Base-by-base conservation (phyloP, 92 coral and sea anemone species). In the Phenganax subtilis region DNA sequence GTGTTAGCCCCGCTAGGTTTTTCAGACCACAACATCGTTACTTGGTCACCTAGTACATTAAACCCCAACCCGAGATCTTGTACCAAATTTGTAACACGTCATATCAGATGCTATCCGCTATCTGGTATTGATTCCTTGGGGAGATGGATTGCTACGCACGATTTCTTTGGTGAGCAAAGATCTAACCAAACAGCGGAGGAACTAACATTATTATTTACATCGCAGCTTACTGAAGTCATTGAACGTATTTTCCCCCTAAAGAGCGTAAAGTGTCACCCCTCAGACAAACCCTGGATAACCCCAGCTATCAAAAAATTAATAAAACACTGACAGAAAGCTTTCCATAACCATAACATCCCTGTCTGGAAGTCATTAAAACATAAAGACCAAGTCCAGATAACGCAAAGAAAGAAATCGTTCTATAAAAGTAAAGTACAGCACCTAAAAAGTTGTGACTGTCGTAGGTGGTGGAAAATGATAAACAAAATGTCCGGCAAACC, bases 261-360 rank as follows among this genome's bases (percentile, higher is more conserved):
- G n/a, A n/a, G n/a, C n/a, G n/a, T n/a, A n/a, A n/a, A n/a, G n/a
- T n/a, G n/a, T n/a, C n/a, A n/a, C n/a, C n/a, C n/a, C n/a, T n/a
- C n/a, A n/a, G n/a, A n/a, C n/a, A n/a, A n/a, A n/a, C n/a, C n/a
- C n/a, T n/a, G n/a, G n/a, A n/a, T n/a, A n/a, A n/a, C n/a, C n/a
- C n/a, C n/a, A n/a, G n/a, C n/a, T n/a, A n/a, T n/a, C n/a, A 87
- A 73, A 72, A 31, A 59, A 56, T 14, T 71, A 55, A 84, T 84
- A 55, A 77, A 52, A 79, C 81, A 84, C 64, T 55, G 89, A 77
- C 89, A 87, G 80, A 77, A 84, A 78, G 87, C 89, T 17, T 77
- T 87, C n/a, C n/a, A n/a, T n/a, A n/a, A n/a, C n/a, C n/a, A n/a
- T n/a, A n/a, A n/a, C n/a, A n/a, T n/a, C n/a, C n/a, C n/a, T n/a